Percentiles rank a stretch among this genome's conserved stretches.
Conservation (phyloP, 2,797 vertebrate species). For the Halcyon chelicuti region DNA sequence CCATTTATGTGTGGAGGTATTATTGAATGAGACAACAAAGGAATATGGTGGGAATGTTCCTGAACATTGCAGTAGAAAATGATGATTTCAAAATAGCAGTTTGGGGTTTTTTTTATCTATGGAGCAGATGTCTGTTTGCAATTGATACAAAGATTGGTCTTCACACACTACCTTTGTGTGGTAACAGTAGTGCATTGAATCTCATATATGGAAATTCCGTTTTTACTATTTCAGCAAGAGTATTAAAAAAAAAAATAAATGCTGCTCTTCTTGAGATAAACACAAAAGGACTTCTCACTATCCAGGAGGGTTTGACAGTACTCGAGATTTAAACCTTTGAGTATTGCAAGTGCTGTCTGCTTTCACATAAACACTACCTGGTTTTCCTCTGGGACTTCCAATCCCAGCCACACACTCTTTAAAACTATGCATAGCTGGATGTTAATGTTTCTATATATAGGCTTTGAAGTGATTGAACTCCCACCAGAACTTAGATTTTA, state of each 20-base stretch:
- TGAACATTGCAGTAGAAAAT: background rate
- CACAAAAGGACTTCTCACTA: background rate
- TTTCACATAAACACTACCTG: slow-evolving; percentile 31
- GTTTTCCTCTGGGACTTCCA: slow-evolving; percentile 36
- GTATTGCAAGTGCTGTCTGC: slow-evolving; percentile 36
- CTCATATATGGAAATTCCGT: background rate
- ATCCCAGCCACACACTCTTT: slow-evolving; percentile 12
- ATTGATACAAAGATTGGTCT: background rate
- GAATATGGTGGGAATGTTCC: background rate
- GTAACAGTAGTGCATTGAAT: slow-evolving; percentile 1
- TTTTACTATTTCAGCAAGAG: background rate
- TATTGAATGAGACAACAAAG: slow-evolving; percentile 25
- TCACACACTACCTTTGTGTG: background rate
- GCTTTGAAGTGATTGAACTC: slow-evolving; percentile 73
- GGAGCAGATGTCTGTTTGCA: background rate
- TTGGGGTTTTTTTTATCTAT: background rate
- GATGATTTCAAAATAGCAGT: background rate
- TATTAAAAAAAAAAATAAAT: background rate
- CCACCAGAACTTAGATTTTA: slow-evolving; percentile 68
- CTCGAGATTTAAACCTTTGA: slow-evolving; percentile 20
- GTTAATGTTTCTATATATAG: slow-evolving; percentile 56
- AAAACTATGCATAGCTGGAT: slow-evolving; percentile 58
- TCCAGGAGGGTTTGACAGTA: background rate
- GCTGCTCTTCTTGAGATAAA: background rate
- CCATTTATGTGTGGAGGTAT: background rate